Evolutionary conservation across 2,113 vertebrate genomes (phyloP), one percentile per base, ranked within the genome.

Genomic region (Python bivittatus): DNA sequence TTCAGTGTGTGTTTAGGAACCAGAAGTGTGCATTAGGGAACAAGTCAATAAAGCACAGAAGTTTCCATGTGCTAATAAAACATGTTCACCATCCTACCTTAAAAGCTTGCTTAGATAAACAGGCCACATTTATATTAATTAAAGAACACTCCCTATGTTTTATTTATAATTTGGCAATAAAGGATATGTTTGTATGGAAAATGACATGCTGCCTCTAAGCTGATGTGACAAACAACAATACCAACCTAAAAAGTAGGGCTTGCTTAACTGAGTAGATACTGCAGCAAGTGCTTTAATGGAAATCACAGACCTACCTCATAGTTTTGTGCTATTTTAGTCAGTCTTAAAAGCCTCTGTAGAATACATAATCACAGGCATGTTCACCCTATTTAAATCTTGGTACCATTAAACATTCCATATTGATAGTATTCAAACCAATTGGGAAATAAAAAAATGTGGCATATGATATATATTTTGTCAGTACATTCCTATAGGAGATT

Each of bases 71-170:
- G 3, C 91, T 94, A 93, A 95, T 91, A 94, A 96, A 95, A n/a
- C 20, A 22, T 4, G 3, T 48, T 90, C 94, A 92, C 2, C 88
- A 61, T 86, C 84, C 90, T 93, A 89, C 42, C 57, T 85, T 89
- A 90, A 94, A 94, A 95, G 38, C 29, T 44, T 93, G 88, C 87
- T 79, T 92, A 84, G 48, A 58, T 84, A 94, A 97, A 90, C 7
- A 90, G 94, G 84, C 89, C 88, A 48, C 54, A 12, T 52, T 91
- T 89, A 61, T 25, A 42, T 92, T 95, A 95, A 96, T 94, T 96
- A 96, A 96, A 95, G 87, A 79, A 92, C 94, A 91, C 48, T 96
- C 92, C 89, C 88, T 48, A n/a, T 9, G 25, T 60, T 92, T 92
- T 94, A 91, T 95, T 95, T 94, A 72, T 89, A 93, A 90, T 1